A percentile compares a stretch with the other conserved stretches of the same genome.
These are phyloP conservation scores for Marmota monax DNA, from an alignment of 2,113 vertebrate genomes.

Conservation along the genomic window DNA sequence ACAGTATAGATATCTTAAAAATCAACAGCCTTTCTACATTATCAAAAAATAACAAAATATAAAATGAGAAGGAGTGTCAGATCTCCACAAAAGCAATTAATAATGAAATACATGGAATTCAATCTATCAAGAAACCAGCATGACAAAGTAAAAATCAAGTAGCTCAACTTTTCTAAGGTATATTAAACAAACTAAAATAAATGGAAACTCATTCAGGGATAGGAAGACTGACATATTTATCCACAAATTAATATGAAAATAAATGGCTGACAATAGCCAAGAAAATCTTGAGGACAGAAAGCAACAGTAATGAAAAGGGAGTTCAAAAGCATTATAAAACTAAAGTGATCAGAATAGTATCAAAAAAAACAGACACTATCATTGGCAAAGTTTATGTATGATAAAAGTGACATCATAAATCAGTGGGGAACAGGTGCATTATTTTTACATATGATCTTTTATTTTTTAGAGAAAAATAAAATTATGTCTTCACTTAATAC, in stretches of 20 bases:
- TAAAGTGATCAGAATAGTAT: neutral
- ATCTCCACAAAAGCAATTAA: constrained; percentile 13
- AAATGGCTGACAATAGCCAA: neutral
- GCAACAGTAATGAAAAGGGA: neutral
- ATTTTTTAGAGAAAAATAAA: constrained; percentile 16
- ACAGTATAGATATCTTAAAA: constrained; percentile 9
- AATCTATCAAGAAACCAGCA: constrained; percentile 37
- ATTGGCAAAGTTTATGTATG: neutral
- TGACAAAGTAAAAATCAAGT: neutral
- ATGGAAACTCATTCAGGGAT: neutral
- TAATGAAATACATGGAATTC: neutral
- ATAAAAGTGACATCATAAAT: neutral
- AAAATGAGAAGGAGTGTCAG: neutral
- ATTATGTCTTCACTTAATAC: neutral
- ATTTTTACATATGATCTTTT: constrained; percentile 19
- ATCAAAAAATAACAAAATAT: neutral
- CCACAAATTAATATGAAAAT: constrained; percentile 15
- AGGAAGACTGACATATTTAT: neutral
- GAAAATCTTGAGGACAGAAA: constrained; percentile 12
- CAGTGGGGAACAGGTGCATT: neutral
- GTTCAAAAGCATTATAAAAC: constrained; percentile 20
- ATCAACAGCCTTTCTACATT: neutral
- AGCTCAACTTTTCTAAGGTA: neutral
- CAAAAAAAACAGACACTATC: neutral
- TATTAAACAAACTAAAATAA: constrained; percentile 3